Evolutionary conservation across 2,797 vertebrate genomes (phyloP).

Genomic region (Mormyrops boulengeri): DNA sequence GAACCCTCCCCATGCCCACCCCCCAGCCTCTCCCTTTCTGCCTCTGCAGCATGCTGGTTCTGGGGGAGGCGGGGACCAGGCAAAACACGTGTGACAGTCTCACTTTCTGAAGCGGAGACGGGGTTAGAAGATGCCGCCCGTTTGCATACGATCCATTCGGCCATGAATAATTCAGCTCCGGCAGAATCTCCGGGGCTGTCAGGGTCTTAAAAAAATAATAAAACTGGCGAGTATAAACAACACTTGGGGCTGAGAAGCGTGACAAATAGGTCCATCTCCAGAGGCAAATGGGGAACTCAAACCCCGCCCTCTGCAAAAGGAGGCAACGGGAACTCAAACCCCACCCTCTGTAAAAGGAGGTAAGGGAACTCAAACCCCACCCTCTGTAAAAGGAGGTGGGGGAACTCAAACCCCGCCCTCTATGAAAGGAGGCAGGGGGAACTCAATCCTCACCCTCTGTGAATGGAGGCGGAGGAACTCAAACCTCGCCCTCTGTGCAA

Average conservation of each 20-base stretch:
- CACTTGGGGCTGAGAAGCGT: conserved; percentile 12
- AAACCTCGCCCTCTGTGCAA: not conserved
- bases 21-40: not conserved
- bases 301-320: not conserved
- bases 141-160: conserved; percentile 41
- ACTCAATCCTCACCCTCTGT: not conserved
- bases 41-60: not conserved
- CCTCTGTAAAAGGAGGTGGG: not conserved
- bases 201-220: conserved; percentile 36
- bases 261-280: conserved; percentile 11
- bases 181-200: conserved; percentile 50
- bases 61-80: not conserved
- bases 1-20: not conserved
- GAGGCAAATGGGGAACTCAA: not conserved
- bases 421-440: not conserved
- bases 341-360: not conserved
- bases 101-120: conserved; percentile 7
- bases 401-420: not conserved
- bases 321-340: not conserved
- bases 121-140: conserved; percentile 59
- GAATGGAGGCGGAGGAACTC: not conserved
- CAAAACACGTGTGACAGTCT: conserved; percentile 22
- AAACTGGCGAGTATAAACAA: not conserved
- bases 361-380: not conserved
- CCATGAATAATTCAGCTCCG: conserved; percentile 60